phyloP scores from a whole-genome alignment of 2,888 invertebrate genomes.

The Drosophila lacicola region DNA sequence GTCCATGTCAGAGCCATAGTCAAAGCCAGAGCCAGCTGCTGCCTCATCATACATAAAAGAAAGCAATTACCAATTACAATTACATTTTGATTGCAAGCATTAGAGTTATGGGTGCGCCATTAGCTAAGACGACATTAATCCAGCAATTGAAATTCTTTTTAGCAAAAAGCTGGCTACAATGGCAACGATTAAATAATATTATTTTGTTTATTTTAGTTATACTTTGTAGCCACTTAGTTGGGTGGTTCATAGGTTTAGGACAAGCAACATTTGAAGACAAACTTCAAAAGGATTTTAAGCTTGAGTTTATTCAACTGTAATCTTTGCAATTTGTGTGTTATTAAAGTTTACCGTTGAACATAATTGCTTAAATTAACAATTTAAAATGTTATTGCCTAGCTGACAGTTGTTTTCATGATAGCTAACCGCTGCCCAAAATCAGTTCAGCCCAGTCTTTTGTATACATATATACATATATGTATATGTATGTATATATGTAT shows the following conservation, averaged over 20 bases:
- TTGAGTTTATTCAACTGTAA: neutral
- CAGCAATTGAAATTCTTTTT: slow-evolving; percentile 55
- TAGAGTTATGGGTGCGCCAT: slow-evolving; percentile 52
- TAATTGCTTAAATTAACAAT: slow-evolving; percentile 16
- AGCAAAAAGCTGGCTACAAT: slow-evolving; percentile 25
- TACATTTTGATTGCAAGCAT: slow-evolving; percentile 35
- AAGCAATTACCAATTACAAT: slow-evolving; percentile 76
- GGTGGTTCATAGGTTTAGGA: too few relatives aligned
- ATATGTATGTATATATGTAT: slow-evolving; percentile 2
- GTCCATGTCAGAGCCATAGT: slow-evolving; percentile 18
- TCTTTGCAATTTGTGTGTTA: slow-evolving; percentile 7
- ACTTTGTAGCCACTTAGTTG: neutral
- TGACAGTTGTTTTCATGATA: slow-evolving; percentile 22
- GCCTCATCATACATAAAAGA: slow-evolving; percentile 58
- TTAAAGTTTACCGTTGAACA: slow-evolving; percentile 20
- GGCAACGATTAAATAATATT: slow-evolving; percentile 11
- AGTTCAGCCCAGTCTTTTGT: slow-evolving; percentile 8
- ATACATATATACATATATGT: neutral
- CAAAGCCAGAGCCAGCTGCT: slow-evolving; percentile 1
- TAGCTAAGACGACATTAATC: slow-evolving; percentile 78
- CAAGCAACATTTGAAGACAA: too few relatives aligned
- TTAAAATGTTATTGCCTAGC: slow-evolving; percentile 18
- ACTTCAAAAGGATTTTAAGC: neutral
- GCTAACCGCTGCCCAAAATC: slow-evolving; percentile 28
- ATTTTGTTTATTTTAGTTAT: neutral